phyloP scores from a whole-genome alignment of 1,140 invertebrate genomes.

The Akabosia matsudoensis region DNA sequence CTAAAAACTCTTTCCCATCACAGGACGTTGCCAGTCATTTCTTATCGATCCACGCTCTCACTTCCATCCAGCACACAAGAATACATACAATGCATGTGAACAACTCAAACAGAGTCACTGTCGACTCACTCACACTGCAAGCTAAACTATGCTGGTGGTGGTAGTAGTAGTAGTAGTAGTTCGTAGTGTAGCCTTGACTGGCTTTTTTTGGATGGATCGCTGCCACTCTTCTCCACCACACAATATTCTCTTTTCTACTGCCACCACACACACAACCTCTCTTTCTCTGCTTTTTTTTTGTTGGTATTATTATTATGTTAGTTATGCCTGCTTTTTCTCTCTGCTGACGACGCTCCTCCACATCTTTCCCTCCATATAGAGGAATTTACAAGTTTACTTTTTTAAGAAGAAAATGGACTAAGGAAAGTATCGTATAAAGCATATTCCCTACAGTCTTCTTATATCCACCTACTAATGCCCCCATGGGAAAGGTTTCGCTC shows the following conservation, averaged over 20 bases:
- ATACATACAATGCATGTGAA: constrained; percentile 8
- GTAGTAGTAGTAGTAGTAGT: neutral
- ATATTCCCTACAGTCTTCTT: no score
- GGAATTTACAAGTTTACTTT: neutral
- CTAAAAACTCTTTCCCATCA: constrained; percentile 21
- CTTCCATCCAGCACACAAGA: neutral
- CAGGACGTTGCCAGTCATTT: constrained; percentile 44
- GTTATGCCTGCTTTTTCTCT: neutral
- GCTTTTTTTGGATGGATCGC: constrained; percentile 13
- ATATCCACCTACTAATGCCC: neutral
- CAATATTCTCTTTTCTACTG: neutral
- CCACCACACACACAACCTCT: neutral
- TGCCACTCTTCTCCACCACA: constrained; percentile 23
- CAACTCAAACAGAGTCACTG: neutral
- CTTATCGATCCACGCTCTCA: constrained; percentile 42
- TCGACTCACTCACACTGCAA: neutral
- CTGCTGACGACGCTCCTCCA: constrained; percentile 2
- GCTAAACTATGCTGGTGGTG: neutral
- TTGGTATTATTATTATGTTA: constrained; percentile 21
- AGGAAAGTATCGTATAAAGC: no score
- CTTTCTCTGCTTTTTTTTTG: neutral
- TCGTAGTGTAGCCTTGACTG: constrained; percentile 1
- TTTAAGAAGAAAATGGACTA: no score
- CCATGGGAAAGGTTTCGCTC: neutral
- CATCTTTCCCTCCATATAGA: neutral